Percentiles rank a stretch among this genome's conserved stretches.
phyloP scores from a whole-genome alignment of 2,888 invertebrate species.

The Standfussiana lucernea region DNA sequence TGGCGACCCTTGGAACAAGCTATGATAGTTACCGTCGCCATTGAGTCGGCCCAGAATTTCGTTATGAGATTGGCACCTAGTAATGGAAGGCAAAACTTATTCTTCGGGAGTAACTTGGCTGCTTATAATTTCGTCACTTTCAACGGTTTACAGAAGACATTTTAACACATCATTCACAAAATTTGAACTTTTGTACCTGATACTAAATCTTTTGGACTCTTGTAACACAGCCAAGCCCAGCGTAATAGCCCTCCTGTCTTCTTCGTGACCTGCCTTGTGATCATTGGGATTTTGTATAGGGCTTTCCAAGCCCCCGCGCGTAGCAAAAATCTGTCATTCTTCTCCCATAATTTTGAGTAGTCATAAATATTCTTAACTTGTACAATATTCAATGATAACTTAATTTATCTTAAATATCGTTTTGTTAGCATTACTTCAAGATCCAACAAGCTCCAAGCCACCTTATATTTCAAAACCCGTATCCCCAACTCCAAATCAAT shows the following conservation, averaged over 20 bases:
- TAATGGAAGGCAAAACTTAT: neutral
- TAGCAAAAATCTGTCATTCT: neutral
- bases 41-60: neutral
- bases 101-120: neutral
- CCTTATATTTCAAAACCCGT: neutral
- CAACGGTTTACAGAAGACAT: neutral
- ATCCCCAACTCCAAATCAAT: neutral
- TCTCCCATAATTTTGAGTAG: neutral
- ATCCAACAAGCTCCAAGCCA: neutral
- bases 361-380: neutral
- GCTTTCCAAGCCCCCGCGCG: neutral
- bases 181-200: neutral
- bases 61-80: neutral
- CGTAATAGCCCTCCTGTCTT: neutral
- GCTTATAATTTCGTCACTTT: neutral
- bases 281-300: neutral
- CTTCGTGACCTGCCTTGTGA: neutral
- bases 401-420: neutral
- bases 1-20: neutral
- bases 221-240: neutral
- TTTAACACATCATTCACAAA: neutral
- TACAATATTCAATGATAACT: neutral
- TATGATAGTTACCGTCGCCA: neutral
- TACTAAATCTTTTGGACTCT: neutral
- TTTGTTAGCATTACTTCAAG: neutral